Conservation (phyloP, 2,113 vertebrate species). For the Egretta garzetta region DNA sequence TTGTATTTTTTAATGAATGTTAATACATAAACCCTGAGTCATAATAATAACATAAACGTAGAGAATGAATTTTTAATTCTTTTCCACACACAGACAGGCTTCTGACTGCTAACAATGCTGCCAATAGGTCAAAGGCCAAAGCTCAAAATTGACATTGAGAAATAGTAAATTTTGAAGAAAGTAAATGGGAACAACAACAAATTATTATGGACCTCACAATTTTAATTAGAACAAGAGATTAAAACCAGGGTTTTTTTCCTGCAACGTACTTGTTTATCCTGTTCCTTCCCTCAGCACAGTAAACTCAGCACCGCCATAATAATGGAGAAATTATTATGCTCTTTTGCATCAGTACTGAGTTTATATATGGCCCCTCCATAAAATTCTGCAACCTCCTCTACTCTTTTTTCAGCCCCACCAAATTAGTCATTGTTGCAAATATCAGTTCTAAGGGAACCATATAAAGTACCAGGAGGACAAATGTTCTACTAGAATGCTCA, state of each 20-base stretch:
- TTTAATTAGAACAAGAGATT: not conserved
- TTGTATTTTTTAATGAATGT: not conserved
- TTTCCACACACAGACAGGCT: not conserved
- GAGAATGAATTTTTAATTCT: not conserved
- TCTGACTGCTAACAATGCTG: not conserved
- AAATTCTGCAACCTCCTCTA: not conserved
- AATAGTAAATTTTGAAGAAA: not conserved
- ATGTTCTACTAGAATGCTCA: not conserved
- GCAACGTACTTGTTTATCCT: not conserved
- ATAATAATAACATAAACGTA: not conserved
- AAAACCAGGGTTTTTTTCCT: not conserved
- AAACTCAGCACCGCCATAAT: too few relatives aligned
- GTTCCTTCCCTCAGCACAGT: not conserved
- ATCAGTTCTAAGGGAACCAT: not conserved
- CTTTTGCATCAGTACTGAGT: not conserved
- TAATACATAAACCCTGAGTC: not conserved
- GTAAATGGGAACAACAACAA: not conserved
- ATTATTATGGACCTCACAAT: not conserved
- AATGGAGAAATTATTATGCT: not conserved
- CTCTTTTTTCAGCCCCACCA: not conserved
- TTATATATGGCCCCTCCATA: not conserved
- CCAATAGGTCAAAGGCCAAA: not conserved
- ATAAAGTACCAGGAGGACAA: not conserved
- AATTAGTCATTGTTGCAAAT: not conserved
- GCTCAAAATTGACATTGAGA: not conserved